Conservation (phyloP, 2,113 vertebrate genomes). For the Siniperca knerii region DNA sequence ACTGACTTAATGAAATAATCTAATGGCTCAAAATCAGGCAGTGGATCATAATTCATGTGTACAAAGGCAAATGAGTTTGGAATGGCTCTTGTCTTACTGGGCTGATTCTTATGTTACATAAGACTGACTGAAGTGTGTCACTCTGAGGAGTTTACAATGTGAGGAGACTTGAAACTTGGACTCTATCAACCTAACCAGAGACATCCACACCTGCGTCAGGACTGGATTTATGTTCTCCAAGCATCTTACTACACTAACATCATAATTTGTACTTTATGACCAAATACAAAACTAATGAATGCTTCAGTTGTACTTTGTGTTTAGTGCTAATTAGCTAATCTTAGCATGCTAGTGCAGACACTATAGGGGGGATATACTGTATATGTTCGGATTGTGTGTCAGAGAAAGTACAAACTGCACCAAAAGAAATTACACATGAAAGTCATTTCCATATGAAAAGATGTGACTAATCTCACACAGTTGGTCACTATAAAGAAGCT, state of each 20-base stretch:
- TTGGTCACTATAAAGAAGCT: neutral
- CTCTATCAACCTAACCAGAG: neutral
- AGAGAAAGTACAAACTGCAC: neutral
- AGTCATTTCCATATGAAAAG: slow-evolving; percentile 40
- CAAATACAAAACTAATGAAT: too few relatives aligned
- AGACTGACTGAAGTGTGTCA: neutral
- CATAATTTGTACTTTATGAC: too few relatives aligned
- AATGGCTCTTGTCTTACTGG: neutral
- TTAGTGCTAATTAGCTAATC: too few relatives aligned
- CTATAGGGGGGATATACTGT: slow-evolving; percentile 19
- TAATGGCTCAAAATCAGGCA: slow-evolving; percentile 50
- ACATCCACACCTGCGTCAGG: too few relatives aligned
- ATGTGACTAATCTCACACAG: slow-evolving; percentile 16
- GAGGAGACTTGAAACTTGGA: neutral
- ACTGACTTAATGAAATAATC: slow-evolving; percentile 60
- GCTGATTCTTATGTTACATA: neutral
- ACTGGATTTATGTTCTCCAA: neutral
- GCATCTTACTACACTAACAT: too few relatives aligned
- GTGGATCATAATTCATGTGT: slow-evolving; percentile 33
- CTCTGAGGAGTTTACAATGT: neutral
- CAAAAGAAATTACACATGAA: slow-evolving; percentile 41
- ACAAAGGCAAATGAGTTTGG: slow-evolving; percentile 22
- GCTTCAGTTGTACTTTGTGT: too few relatives aligned
- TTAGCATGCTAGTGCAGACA: neutral
- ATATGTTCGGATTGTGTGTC: slow-evolving; percentile 15